Conservation (phyloP, 1,140 invertebrate species). For the Marisa cornuarietis region DNA sequence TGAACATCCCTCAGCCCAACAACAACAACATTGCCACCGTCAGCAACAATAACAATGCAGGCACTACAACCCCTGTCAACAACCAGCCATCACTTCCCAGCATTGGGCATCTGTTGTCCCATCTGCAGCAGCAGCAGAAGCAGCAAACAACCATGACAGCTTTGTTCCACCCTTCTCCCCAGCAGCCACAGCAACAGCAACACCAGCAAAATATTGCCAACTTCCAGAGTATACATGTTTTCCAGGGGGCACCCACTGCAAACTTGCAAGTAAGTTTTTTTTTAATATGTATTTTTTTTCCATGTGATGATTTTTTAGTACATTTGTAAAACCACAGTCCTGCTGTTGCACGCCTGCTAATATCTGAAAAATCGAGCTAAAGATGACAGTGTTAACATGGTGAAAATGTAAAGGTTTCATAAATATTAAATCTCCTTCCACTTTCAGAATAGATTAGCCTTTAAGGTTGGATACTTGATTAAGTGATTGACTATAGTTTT, state of each 20-base stretch:
- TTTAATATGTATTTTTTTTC: background rate
- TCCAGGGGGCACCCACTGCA: background rate
- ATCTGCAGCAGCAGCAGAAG: constrained; percentile 46
- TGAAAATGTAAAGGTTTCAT: too few species aligned
- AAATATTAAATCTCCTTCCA: too few species aligned
- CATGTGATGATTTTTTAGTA: background rate
- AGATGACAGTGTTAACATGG: background rate
- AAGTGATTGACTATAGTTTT: background rate
- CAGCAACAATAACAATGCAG: constrained; percentile 10
- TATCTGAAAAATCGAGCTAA: background rate
- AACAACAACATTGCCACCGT: constrained; percentile 4
- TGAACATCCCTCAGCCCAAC: constrained; percentile 15
- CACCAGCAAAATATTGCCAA: constrained; percentile 16
- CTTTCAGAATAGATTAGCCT: background rate
- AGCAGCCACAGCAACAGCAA: constrained; percentile 18
- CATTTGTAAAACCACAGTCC: background rate
- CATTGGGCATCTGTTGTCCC: constrained; percentile 46
- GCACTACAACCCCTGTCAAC: constrained; percentile 1
- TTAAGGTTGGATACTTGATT: background rate
- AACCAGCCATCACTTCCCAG: constrained; percentile 36
- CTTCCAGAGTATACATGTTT: constrained; percentile 12
- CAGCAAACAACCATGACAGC: constrained; percentile 30
- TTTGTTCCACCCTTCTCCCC: constrained; percentile 5
- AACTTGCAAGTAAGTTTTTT: constrained; percentile 4
- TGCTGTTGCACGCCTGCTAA: too few species aligned